Evolutionary conservation across 2,888 invertebrate genomes (phyloP), one percentile per base, ranked within the genome.

Genomic region (Cheilosia impressa): DNA sequence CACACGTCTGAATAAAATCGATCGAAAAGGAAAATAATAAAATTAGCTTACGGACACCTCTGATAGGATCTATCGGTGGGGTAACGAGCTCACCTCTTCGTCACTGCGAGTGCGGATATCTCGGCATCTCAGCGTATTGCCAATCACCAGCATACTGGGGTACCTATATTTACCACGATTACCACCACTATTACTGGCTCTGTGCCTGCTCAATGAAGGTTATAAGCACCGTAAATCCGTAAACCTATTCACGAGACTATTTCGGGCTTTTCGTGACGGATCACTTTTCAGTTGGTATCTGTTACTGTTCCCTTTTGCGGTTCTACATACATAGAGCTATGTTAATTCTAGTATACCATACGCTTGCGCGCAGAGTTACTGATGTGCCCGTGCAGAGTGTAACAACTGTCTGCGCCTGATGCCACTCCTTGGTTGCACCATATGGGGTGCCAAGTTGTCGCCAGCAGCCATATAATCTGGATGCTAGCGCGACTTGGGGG

Each of bases 11-110:
- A 17, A 22, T 22, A 22, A 55, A 73, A 68, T 62, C 47, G 47
- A 76, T 63, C 65, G 66, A 65, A 34, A 34, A 68, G 38, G 43
- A 52, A 60, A 72, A 81, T 81, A 85, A 85, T 52, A 81, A 81
- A 85, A 85, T 85, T 85, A 85, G 85, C 71, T 55, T 80, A 68
- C 85, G 66, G 65, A 85, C 81, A 85, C 85, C 71, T 85, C 57
- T 19, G 85, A 85, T 85, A 81, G 41, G 71, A 85, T 85, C 80
- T 76, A 31, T 58, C 52, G 62, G 52, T 47, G 71, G 66, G 66
- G 85, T 81, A 85, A 85, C 85, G 81, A 85, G 76, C 72, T 85
- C 85, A 85, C 60, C 76, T 80, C 85, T 75, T 79, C 76, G 85
- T 85, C 85, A 85, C 76, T 80, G 66, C 31, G 31, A 45, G 75